phyloP scores from a whole-genome alignment of 2,888 invertebrate genomes.

The Tupiocoris notatus region DNA sequence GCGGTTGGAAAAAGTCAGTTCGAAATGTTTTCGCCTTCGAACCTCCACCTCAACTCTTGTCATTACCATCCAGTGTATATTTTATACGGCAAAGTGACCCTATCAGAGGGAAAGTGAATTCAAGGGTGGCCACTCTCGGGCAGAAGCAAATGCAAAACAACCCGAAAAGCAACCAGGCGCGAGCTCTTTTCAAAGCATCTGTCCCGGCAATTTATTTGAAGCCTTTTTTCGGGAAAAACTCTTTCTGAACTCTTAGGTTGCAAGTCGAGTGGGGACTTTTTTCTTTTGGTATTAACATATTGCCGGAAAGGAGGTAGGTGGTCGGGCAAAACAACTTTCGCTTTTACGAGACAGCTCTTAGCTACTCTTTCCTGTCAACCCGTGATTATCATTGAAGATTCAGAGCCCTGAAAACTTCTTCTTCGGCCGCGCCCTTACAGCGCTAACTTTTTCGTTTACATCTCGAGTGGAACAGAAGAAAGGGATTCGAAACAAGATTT shows the following conservation, averaged over 20 bases:
- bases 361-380: neutral
- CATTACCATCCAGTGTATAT: conserved; percentile 41
- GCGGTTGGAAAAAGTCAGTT: neutral
- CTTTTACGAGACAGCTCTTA: conserved; percentile 7
- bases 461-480: too few species aligned
- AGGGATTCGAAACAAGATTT: too few species aligned
- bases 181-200: conserved; percentile 40
- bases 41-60: neutral
- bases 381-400: neutral
- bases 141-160: conserved; percentile 41
- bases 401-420: neutral
- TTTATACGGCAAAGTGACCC: conserved; percentile 45
- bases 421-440: neutral
- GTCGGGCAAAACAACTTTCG: conserved; percentile 33
- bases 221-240: conserved; percentile 33
- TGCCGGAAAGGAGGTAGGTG: conserved; percentile 9
- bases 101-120: conserved; percentile 29
- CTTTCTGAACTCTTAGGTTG: conserved; percentile 40
- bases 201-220: conserved; percentile 40
- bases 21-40: conserved; percentile 36
- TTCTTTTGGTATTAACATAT: conserved; percentile 32
- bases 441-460: neutral
- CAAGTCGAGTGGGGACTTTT: conserved; percentile 24
- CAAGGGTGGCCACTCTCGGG: conserved; percentile 12
- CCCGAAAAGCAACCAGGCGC: conserved; percentile 36